Conservation (phyloP, 2,888 invertebrate genomes). For the Crepidodera aurea region DNA sequence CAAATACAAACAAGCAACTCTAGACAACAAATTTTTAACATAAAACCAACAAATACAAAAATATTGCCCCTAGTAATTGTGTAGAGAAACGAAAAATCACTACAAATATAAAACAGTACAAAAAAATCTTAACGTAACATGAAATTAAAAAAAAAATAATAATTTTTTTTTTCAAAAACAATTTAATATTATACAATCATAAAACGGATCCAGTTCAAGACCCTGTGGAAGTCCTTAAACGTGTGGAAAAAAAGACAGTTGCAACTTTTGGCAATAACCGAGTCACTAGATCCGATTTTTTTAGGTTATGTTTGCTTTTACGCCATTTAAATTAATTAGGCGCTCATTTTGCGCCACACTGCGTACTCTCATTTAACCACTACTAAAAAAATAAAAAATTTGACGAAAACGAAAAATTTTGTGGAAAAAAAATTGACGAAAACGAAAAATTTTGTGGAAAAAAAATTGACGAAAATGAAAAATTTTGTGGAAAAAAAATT, state of each 20-base stretch:
- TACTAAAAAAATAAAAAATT: too few relatives aligned
- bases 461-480: too few relatives aligned
- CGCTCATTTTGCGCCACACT: too few relatives aligned
- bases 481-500: too few relatives aligned
- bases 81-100: constrained; percentile 17
- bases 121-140: constrained; percentile 25
- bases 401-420: too few relatives aligned
- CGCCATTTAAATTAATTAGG: background rate
- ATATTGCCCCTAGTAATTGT: constrained; percentile 23
- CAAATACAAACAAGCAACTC: constrained; percentile 24
- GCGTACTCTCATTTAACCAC: too few relatives aligned
- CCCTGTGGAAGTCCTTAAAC: constrained; percentile 7
- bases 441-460: too few relatives aligned
- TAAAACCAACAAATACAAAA: constrained; percentile 24
- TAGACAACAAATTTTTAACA: constrained; percentile 20
- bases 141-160: constrained; percentile 19
- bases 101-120: constrained; percentile 28
- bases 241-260: constrained; percentile 5
- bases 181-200: background rate
- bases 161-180: constrained; percentile 8
- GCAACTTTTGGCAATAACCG: background rate
- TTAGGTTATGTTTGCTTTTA: constrained; percentile 5
- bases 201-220: constrained; percentile 7
- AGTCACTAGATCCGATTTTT: constrained; percentile 14
- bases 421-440: too few relatives aligned